Evolutionary conservation across 2,113 vertebrate genomes (phyloP), one percentile per base, ranked within the genome.

Genomic region (Manacus vitellinus): DNA sequence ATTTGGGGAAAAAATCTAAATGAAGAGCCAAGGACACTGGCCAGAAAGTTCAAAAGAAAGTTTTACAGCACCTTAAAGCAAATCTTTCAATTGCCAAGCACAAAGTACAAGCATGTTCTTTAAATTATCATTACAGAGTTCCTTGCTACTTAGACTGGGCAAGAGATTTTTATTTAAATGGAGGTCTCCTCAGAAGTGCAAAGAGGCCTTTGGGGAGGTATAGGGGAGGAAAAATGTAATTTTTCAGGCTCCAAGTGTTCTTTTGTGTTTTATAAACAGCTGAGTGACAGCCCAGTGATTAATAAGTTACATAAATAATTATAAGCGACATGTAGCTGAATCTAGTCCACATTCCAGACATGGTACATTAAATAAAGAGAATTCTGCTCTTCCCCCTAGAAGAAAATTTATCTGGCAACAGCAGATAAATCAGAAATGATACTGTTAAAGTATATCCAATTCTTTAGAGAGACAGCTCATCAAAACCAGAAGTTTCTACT

Each of bases 231-330:
- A 96, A 97, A 97, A 96, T 89, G 95, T 96, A 96, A 96, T 96
- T 97, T 97, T 97, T 97, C 95, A 96, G 92, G 95, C 96, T 95
- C 92, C 94, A 96, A 96, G 94, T 95, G 92, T 94, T 96, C 95
- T 94, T 97, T 96, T 97, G 94, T 97, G 90, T 95, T 96, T 96
- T 95, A 95, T 91, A 96, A 96, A 96, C 95, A 96, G 83, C 78
- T 94, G 95, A 97, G 47, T 93, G 92, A 96, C 92, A 96, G 92
- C 76, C 58, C 65, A 74, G 85, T 96, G 96, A 97, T 97, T 97
- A 97, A 96, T 96, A 96, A 96, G 95, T 96, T 97, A 96, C 96
- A 97, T 97, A 97, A 97, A 97, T 97, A 96, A 97, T 97, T 97
- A 93, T 96, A 96, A 93, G 92, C 41, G 85, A 94, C 96, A 85